Base-by-base conservation (phyloP, 2,113 vertebrate genomes). In the Arenaria interpres region DNA sequence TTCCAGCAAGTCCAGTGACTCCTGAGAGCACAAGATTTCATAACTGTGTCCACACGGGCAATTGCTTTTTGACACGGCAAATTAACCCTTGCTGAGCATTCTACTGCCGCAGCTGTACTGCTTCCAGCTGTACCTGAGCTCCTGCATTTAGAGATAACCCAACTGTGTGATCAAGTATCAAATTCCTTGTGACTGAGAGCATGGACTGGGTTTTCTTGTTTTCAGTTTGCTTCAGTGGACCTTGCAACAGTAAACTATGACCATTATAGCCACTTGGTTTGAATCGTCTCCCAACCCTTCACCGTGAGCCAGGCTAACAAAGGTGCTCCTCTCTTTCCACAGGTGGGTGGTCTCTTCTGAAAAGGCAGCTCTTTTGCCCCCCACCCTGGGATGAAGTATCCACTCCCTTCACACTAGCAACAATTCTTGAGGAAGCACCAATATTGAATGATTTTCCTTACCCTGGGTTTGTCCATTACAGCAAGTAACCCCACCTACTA, bases 91-190 rank as follows among this genome's bases (percentile, higher is more conserved):
- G 35, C 20, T 20, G 33, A 76, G 28, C 12, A 32, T 22, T 27
- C 25, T 3, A 37, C 13, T 39, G 43, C 46, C 35, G 37, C 78
- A 81, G 54, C 25, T 46, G 10, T 21, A 9, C 28, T 73, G 80
- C 54, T 80, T 45, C 45, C 59, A 80, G 72, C 37, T 54, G 10
- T 41, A 78, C 56, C 51, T 41, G 54, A 62, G n/a, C 37, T 81
- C 25, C 35, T 27, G 77, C 20, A 59, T 19, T 45, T 41, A 33
- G 46, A 62, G n/a, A 28, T 10, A 84, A 62, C 23, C 37, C 20
- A 18, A 25, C 0, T 57, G 45, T 57, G 45, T 3, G 1, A 48
- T 2, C 2, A 2, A 20, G 8, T n/a, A 46, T 24, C 43, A 41
- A 18, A 19, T 54, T 67, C 51, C 56, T 46, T 25, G n/a, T 17